Percentiles rank a stretch among this genome's conserved stretches.
phyloP scores from a whole-genome alignment of 1,140 invertebrate species.

The Scaptomyza pallida region DNA sequence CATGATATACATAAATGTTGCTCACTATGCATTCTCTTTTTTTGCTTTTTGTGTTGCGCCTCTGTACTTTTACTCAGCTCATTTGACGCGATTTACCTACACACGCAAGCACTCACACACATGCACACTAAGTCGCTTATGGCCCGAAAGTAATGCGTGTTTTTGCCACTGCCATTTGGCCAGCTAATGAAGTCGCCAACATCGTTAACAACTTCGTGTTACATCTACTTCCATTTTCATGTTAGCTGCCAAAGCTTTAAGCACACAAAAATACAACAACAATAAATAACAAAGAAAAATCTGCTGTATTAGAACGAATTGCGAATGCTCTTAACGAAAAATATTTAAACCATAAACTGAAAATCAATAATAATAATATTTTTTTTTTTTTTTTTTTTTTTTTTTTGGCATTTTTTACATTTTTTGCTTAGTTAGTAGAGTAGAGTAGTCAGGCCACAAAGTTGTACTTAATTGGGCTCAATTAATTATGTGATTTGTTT shows the following conservation, averaged over 20 bases:
- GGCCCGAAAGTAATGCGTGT: constrained; percentile 14
- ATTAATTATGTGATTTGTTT: constrained; percentile 70
- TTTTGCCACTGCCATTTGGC: not conserved
- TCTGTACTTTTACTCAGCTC: constrained; percentile 59
- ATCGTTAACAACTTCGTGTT: constrained; percentile 49
- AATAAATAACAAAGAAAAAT: not conserved
- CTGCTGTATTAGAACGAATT: too few species aligned
- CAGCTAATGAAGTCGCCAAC: constrained; percentile 57
- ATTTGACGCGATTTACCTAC: constrained; percentile 68
- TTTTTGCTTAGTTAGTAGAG: too few species aligned
- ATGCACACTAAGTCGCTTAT: constrained; percentile 7
- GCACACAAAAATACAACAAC: not conserved
- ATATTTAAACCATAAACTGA: too few species aligned
- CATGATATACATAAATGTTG: constrained; percentile 76
- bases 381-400: not conserved
- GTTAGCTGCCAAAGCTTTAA: constrained; percentile 18
- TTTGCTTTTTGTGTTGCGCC: constrained; percentile 16
- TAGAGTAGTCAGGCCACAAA: not conserved
- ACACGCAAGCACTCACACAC: constrained; percentile 3
- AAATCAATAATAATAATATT: too few species aligned
- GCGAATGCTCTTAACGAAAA: too few species aligned
- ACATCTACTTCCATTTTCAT: constrained; percentile 25
- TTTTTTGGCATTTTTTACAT: not conserved
- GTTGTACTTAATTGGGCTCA: constrained; percentile 59
- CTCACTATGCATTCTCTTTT: not conserved